Percentiles rank a stretch among this genome's conserved stretches.
These are phyloP conservation scores for Sinocyclocheilus anshuiensis DNA, from an alignment of 2,113 vertebrate species.

Conservation along the genomic window DNA sequence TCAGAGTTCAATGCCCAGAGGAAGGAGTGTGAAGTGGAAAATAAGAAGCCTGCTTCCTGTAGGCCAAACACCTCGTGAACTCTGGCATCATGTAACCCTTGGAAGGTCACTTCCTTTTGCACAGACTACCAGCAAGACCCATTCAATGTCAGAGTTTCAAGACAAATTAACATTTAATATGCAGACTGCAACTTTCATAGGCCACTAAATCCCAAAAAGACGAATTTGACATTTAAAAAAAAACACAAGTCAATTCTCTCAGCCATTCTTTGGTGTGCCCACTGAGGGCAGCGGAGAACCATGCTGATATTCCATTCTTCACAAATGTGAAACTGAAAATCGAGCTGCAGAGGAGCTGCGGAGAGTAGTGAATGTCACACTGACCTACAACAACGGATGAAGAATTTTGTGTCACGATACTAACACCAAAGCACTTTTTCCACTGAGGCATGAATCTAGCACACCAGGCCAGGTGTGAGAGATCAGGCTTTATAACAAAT, in stretches of 20 bases:
- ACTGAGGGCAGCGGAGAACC: not conserved
- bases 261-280: not conserved
- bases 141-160: not conserved
- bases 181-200: not conserved
- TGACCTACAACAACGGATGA: slow-evolving; percentile 65
- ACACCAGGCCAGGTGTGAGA: slow-evolving; percentile 29
- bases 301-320: slow-evolving; percentile 52
- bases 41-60: slow-evolving; percentile 70
- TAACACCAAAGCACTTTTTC: slow-evolving; percentile 53
- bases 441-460: slow-evolving; percentile 61
- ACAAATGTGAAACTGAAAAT: slow-evolving; percentile 47
- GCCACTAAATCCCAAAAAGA: not conserved
- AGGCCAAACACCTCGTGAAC: slow-evolving; percentile 53
- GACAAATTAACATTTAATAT: not conserved
- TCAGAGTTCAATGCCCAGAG: slow-evolving; percentile 67
- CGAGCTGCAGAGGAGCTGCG: slow-evolving; percentile 45
- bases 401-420: slow-evolving; percentile 58
- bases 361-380: slow-evolving; percentile 60
- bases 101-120: slow-evolving; percentile 42
- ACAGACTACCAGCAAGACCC: not conserved
- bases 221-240: not conserved
- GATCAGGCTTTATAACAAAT: slow-evolving; percentile 40
- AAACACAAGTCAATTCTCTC: not conserved
- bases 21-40: slow-evolving; percentile 70
- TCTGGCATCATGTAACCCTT: slow-evolving; percentile 28